Base-by-base conservation (phyloP, 1,140 invertebrate genomes). In the Nilaparvata lugens region DNA sequence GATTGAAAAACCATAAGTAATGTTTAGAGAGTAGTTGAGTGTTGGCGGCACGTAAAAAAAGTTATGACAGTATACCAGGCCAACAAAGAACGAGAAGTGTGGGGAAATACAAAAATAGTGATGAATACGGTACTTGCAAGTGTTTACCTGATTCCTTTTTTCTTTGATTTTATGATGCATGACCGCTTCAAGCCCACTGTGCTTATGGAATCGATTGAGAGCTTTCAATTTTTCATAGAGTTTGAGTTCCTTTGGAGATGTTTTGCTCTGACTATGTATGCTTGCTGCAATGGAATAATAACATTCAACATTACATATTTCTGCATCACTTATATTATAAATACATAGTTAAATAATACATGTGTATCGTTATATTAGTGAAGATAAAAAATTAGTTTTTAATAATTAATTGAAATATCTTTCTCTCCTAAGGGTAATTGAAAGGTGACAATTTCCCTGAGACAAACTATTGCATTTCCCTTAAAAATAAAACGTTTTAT, bases 181-280 rank as follows among this genome's bases (percentile, higher is more conserved):
- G 61, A 95, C 79, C 1, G 90, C 89, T 68, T 93, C 90, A 59
- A 82, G 74, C 1, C 91, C 91, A 71, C 84, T 83, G 45, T 82
- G 76, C 45, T 79, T 79, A 67, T 91, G 88, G 75, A 94, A 95
- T 25, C 83, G 78, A 65, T 87, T 87, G 60, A 89, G 78, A 1
- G 88, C 86, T 72, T 90, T 89, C 2, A 95, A 71, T 74, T 91
- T 89, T 23, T 85, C 79, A 66, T 91, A 90, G 23, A 90, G 80
- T 43, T 85, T 78, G 23, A 86, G 77, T 69, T 91, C 89, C 65
- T 83, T 81, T 0, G 81, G 79, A 13, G 81, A 82, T 60, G 82
- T 81, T 52, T 80, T 82, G 0, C 81, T 74, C 70, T 90, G 87
- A 59, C 82, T 76, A 69, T 85, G 81, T 65, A 91, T 88, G 68